Conservation (phyloP, 2,888 invertebrate genomes). For the Polyommatus iphigenia region DNA sequence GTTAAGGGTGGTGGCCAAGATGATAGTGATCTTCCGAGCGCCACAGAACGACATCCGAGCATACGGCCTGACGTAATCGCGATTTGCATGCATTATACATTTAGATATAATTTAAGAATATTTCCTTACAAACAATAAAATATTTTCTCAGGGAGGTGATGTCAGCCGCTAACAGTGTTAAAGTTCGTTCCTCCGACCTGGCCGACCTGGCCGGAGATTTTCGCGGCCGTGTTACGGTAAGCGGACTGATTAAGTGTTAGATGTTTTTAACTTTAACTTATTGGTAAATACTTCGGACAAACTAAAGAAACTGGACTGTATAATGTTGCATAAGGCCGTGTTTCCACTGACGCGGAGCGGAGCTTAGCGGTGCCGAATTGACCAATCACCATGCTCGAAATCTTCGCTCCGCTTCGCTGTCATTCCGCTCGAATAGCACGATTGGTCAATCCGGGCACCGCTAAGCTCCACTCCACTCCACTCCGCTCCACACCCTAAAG, state of each 20-base stretch:
- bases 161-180: slow-evolving; percentile 23
- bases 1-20: too few relatives aligned
- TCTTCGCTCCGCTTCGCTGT: too few relatives aligned
- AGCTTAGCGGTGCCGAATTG: too few relatives aligned
- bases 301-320: not conserved
- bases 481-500: too few relatives aligned
- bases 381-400: too few relatives aligned
- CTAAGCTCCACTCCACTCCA: too few relatives aligned
- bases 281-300: not conserved
- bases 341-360: too few relatives aligned
- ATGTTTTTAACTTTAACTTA: not conserved
- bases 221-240: not conserved
- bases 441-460: too few relatives aligned
- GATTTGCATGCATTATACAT: slow-evolving; percentile 20
- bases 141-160: slow-evolving; percentile 17
- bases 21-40: not conserved
- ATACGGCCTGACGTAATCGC: not conserved
- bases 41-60: not conserved
- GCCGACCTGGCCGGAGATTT: not conserved
- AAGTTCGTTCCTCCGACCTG: slow-evolving; percentile 7
- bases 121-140: slow-evolving; percentile 5
- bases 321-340: too few relatives aligned
- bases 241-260: not conserved
- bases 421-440: too few relatives aligned
- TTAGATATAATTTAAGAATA: not conserved